phyloP scores from a whole-genome alignment of 2,797 vertebrate genomes.

The Etheostoma nigrum region DNA sequence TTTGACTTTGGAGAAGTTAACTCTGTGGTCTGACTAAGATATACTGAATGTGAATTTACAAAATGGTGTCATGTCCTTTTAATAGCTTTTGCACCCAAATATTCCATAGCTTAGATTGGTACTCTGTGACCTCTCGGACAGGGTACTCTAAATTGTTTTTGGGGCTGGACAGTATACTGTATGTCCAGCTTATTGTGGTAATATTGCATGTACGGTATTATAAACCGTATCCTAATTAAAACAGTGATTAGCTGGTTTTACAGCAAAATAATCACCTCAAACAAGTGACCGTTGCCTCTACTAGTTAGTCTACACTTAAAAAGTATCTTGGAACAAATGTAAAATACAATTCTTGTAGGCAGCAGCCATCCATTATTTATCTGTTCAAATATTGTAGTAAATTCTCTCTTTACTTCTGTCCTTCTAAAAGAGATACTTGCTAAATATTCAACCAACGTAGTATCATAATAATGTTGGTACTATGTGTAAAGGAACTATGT shows the following conservation, averaged over 20 bases:
- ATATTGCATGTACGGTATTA: slow-evolving; percentile 2
- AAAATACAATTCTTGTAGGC: neutral
- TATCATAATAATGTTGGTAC: too few relatives aligned
- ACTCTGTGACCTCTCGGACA: slow-evolving; percentile 56
- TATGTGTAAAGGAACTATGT: too few relatives aligned
- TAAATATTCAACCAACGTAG: too few relatives aligned
- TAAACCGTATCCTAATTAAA: slow-evolving; percentile 3
- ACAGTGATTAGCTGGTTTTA: neutral
- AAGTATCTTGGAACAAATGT: neutral
- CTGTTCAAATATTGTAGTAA: neutral
- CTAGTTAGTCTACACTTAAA: neutral
- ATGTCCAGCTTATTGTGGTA: slow-evolving; percentile 7
- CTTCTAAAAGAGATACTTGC: neutral
- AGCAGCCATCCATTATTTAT: neutral
- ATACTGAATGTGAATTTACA: neutral
- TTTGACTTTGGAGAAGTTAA: neutral
- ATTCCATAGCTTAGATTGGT: slow-evolving; percentile 52
- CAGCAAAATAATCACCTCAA: neutral
- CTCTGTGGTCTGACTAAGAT: slow-evolving; percentile 29
- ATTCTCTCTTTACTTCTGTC: neutral
- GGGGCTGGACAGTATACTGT: neutral
- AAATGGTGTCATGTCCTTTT: slow-evolving; percentile 22
- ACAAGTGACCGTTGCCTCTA: neutral
- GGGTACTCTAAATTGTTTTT: slow-evolving; percentile 73
- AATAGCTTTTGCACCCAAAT: slow-evolving; percentile 1